Evolutionary conservation across 2,113 vertebrate species (phyloP).

Genomic region (Pelvicachromis taeniatus): DNA sequence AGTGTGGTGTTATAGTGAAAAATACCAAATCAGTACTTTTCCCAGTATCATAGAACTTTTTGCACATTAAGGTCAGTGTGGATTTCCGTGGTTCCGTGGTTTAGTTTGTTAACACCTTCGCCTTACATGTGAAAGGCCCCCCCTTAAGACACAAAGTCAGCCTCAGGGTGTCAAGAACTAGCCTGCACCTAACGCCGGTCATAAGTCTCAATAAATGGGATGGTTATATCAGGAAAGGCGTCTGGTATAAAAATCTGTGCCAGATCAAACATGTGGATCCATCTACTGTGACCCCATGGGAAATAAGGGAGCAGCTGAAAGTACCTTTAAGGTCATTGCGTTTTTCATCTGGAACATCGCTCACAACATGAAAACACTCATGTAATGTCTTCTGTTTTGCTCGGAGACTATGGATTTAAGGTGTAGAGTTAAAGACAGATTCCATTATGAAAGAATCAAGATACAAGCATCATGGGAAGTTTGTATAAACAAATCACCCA

Average conservation of each 20-base stretch:
- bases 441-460: not conserved
- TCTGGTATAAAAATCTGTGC: not conserved
- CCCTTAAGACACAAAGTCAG: not conserved
- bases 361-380: not conserved
- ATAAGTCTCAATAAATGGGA: not conserved
- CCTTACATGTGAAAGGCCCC: not conserved
- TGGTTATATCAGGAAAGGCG: not conserved
- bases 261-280: not conserved
- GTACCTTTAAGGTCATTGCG: not conserved
- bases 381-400: not conserved
- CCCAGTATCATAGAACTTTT: not conserved
- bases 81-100: not conserved
- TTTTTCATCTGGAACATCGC: not conserved
- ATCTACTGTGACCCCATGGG: not conserved
- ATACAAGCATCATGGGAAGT: not conserved
- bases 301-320: not conserved
- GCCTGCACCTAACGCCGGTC: not conserved
- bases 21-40: not conserved
- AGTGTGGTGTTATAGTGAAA: not conserved
- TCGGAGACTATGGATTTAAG: not conserved
- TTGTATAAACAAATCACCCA: not conserved
- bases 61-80: not conserved
- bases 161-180: not conserved
- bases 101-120: not conserved
- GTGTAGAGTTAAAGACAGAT: not conserved